Evolutionary conservation across 2,797 vertebrate species (phyloP).

Genomic region (Betta splendens): DNA sequence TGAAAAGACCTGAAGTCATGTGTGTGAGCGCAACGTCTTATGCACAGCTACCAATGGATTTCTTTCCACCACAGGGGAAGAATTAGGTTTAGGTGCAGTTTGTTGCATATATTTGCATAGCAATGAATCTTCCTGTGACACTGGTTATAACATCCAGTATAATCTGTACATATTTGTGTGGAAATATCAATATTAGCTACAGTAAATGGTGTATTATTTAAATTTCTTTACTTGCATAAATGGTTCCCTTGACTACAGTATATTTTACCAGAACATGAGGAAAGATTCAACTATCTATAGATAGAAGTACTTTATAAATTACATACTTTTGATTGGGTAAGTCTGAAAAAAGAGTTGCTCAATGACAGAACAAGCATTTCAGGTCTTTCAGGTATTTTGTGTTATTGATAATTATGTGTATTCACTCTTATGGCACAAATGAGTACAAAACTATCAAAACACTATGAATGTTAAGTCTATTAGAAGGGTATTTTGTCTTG

Average conservation of each 20-base stretch:
- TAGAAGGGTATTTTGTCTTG: not conserved
- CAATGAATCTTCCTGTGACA: slow-evolving; percentile 18
- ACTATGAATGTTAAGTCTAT: not conserved
- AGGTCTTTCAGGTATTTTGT: too few species aligned
- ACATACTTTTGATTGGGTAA: too few species aligned
- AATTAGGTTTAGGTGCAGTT: slow-evolving; percentile 20
- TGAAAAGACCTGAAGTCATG: not conserved
- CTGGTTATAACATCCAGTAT: slow-evolving; percentile 7
- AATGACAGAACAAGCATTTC: too few species aligned
- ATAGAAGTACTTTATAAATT: too few species aligned
- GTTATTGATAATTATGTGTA: too few species aligned
- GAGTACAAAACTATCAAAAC: not conserved
- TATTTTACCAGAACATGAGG: too few species aligned
- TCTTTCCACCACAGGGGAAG: slow-evolving; percentile 15
- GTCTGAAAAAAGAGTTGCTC: too few species aligned
- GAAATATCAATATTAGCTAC: not conserved
- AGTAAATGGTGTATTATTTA: slow-evolving; percentile 5
- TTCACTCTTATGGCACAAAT: not conserved
- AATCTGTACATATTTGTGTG: not conserved
- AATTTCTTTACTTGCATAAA: not conserved
- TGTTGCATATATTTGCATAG: slow-evolving; percentile 44
- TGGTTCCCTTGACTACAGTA: slow-evolving; percentile 2
- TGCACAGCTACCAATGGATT: slow-evolving; percentile 8
- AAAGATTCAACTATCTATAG: too few species aligned
- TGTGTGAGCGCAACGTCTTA: not conserved